Evolutionary conservation across 2,113 vertebrate species (phyloP).

Genomic region (Pithys albifrons): DNA sequence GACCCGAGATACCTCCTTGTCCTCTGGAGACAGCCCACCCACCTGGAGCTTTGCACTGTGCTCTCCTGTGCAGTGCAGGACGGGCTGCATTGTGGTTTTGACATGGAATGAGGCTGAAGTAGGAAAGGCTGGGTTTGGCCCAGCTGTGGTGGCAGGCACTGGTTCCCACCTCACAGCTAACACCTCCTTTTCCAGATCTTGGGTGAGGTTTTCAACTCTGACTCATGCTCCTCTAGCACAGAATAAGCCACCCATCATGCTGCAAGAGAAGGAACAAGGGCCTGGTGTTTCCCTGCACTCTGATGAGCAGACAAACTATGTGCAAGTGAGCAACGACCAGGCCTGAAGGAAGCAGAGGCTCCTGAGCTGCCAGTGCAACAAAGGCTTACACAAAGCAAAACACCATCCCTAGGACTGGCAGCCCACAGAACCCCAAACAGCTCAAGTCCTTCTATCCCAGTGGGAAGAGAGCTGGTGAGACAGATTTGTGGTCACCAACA

Average conservation of each 20-base stretch:
- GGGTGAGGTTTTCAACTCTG: constrained; percentile 5
- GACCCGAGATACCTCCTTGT: background rate
- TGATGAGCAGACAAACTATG: background rate
- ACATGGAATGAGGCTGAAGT: background rate
- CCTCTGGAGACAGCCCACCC: constrained; percentile 19
- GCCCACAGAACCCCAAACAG: background rate
- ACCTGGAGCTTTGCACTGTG: background rate
- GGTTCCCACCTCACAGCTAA: background rate
- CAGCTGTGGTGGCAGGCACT: background rate
- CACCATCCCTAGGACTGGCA: background rate
- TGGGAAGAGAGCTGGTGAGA: background rate
- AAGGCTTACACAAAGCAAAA: background rate
- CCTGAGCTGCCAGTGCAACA: background rate
- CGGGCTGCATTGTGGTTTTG: background rate
- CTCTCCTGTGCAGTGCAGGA: background rate
- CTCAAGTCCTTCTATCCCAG: background rate
- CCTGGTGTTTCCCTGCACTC: background rate
- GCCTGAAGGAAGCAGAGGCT: background rate
- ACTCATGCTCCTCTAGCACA: background rate
- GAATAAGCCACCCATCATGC: background rate
- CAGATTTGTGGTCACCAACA: background rate
- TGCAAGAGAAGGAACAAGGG: background rate
- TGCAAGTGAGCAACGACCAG: background rate
- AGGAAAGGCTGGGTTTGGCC: background rate
- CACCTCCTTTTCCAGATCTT: background rate